Evolutionary conservation across 2,797 vertebrate genomes (phyloP).

Genomic region (Bucorvus abyssinicus): DNA sequence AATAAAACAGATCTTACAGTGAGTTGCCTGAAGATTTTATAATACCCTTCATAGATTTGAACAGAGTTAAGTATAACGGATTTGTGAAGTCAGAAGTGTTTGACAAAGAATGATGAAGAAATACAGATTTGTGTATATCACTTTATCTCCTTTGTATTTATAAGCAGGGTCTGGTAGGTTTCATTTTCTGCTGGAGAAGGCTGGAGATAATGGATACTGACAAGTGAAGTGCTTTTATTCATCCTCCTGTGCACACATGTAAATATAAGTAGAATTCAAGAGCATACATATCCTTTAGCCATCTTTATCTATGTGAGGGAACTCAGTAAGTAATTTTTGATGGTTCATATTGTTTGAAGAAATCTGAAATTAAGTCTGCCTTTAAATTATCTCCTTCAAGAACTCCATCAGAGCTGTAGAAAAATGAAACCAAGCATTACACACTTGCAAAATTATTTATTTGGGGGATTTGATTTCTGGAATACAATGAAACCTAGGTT

Average conservation of each 20-base stretch:
- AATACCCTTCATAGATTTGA: background rate
- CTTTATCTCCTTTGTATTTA: background rate
- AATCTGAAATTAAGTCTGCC: background rate
- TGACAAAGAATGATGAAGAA: background rate
- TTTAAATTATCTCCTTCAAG: background rate
- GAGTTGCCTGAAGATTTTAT: background rate
- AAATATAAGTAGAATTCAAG: background rate
- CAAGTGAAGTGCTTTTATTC: background rate
- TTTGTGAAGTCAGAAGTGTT: background rate
- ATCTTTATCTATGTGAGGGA: background rate
- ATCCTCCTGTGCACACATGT: background rate
- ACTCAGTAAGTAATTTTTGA: background rate
- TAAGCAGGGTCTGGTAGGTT: background rate
- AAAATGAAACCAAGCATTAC: background rate
- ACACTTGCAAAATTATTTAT: background rate
- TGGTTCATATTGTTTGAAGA: background rate
- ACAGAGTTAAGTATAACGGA: background rate
- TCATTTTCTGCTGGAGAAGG: background rate
- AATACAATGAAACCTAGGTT: background rate
- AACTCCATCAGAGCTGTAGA: background rate
- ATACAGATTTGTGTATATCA: background rate
- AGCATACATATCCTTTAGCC: background rate
- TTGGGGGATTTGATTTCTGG: background rate
- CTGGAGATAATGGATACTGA: background rate
- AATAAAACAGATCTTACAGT: background rate